Evolutionary conservation across 1,140 invertebrate genomes (phyloP).

Genomic region (Holotrichia oblita): DNA sequence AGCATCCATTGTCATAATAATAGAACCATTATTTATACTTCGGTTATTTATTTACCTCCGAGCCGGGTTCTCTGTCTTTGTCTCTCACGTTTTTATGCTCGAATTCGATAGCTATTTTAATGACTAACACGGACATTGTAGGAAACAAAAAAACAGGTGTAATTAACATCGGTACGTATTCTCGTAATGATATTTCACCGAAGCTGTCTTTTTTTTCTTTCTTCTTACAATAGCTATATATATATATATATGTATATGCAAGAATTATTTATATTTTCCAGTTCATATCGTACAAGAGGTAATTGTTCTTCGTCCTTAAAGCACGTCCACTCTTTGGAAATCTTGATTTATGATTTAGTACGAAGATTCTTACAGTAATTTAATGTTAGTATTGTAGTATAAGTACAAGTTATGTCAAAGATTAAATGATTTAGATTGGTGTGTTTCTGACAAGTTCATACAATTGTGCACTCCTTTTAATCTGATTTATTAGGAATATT

Average conservation of each 20-base stretch:
- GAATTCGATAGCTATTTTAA: constrained; percentile 23
- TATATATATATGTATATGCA: background rate
- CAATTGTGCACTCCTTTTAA: background rate
- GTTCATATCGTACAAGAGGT: constrained; percentile 26
- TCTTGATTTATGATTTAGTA: constrained; percentile 12
- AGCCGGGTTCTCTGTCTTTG: constrained; percentile 1
- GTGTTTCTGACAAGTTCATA: background rate
- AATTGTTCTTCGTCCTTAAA: background rate
- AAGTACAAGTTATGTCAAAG: background rate
- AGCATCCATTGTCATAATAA: constrained; percentile 36
- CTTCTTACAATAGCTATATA: background rate
- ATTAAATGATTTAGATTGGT: constrained; percentile 24
- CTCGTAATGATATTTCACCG: constrained; percentile 35
- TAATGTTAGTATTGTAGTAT: background rate
- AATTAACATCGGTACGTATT: constrained; percentile 31
- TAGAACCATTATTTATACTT: constrained; percentile 34
- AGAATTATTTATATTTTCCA: constrained; percentile 26
- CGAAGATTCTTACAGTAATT: background rate
- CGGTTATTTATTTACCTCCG: constrained; percentile 33
- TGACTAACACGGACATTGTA: constrained; percentile 6
- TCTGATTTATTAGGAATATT: background rate
- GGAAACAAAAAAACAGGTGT: constrained; percentile 27
- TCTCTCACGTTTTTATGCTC: constrained; percentile 17
- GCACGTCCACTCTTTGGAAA: background rate
- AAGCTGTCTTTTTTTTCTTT: background rate